Percentiles rank a stretch among this genome's conserved stretches.
These are phyloP conservation scores for Tachyglossus aculeatus DNA, from an alignment of 2,797 vertebrate genomes.

Conservation along the genomic window DNA sequence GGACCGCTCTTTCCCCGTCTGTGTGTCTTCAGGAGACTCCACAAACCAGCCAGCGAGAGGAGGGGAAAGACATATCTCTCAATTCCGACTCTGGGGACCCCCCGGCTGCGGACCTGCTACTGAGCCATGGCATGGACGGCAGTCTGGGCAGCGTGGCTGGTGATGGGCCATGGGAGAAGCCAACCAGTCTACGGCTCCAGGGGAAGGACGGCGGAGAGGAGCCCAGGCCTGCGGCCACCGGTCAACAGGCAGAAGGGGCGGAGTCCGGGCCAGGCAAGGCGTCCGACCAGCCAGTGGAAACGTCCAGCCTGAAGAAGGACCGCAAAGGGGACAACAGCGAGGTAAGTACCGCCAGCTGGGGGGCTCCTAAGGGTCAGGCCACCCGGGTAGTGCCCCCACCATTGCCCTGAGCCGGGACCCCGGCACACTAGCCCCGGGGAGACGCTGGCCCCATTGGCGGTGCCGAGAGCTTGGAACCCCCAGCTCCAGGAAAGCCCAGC, in stretches of 20 bases:
- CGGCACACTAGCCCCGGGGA: too few relatives aligned
- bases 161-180: neutral
- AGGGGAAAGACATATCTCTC: slow-evolving; percentile 48
- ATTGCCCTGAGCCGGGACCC: too few relatives aligned
- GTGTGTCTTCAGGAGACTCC: slow-evolving; percentile 75
- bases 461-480: too few relatives aligned
- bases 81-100: slow-evolving; percentile 47
- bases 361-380: too few relatives aligned
- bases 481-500: too few relatives aligned
- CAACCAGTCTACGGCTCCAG: neutral
- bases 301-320: neutral
- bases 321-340: slow-evolving; percentile 36
- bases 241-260: neutral
- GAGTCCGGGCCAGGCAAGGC: neutral
- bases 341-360: too few relatives aligned
- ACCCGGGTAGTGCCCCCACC: too few relatives aligned
- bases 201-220: slow-evolving; percentile 14
- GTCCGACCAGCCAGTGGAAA: neutral
- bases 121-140: slow-evolving; percentile 14
- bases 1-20: too few relatives aligned
- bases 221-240: neutral
- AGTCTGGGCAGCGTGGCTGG: slow-evolving; percentile 20
- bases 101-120: neutral
- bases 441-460: too few relatives aligned
- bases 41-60: slow-evolving; percentile 50